A percentile compares a stretch with the other conserved stretches of the same genome.
Conservation (phyloP, 2,113 vertebrate genomes). For the Tautogolabrus adspersus region DNA sequence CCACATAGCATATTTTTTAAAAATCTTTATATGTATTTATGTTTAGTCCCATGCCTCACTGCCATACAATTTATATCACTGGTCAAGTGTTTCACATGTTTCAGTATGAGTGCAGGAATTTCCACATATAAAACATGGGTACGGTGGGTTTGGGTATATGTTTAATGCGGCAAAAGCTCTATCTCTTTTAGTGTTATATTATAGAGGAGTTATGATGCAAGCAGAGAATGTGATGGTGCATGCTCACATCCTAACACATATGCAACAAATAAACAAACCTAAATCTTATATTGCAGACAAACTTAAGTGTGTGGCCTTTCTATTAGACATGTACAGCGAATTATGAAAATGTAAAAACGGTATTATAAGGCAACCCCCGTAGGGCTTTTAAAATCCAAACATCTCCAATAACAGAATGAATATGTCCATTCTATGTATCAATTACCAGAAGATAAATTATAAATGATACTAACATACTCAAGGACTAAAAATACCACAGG, state of each 20-base stretch:
- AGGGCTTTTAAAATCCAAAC: not conserved
- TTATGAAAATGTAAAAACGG: not conserved
- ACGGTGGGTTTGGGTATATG: not conserved
- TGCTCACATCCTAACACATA: no score
- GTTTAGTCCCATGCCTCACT: no score
- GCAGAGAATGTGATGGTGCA: not conserved
- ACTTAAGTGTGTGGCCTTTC: not conserved
- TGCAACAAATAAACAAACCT: not conserved
- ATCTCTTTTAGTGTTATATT: constrained; percentile 16
- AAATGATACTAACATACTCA: not conserved
- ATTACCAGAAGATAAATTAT: constrained; percentile 1
- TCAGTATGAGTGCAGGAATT: no score
- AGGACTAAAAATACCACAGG: constrained; percentile 50
- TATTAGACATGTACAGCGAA: not conserved
- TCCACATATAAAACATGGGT: not conserved
- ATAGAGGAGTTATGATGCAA: not conserved
- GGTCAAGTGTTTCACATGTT: no score
- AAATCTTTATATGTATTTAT: no score
- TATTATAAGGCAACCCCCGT: no score
- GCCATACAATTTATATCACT: no score
- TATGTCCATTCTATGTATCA: constrained; percentile 2
- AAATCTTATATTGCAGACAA: not conserved
- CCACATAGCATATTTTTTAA: no score
- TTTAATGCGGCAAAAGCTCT: not conserved
- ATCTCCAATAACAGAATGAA: not conserved